These are phyloP conservation scores for Parambassis ranga DNA, from an alignment of 2,797 vertebrate genomes.

Conservation along the genomic window DNA sequence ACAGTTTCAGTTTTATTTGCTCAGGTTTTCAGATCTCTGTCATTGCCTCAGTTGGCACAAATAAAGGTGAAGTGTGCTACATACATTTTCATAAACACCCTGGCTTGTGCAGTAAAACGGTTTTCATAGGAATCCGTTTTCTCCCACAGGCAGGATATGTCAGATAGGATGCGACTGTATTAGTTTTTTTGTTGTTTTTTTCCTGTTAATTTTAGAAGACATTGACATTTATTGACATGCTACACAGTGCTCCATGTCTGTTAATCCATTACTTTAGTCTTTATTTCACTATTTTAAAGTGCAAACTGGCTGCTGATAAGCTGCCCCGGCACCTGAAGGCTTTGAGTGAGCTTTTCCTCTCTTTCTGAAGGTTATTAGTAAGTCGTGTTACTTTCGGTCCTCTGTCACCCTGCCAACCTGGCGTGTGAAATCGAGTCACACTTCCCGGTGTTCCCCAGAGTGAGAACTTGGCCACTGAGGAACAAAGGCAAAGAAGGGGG, in stretches of 20 bases:
- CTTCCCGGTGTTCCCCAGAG: constrained; percentile 76
- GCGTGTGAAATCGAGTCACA: constrained; percentile 81
- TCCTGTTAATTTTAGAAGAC: constrained; percentile 7
- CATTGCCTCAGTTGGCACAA: not conserved
- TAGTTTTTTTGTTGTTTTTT: not conserved
- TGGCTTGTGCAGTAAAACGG: not conserved
- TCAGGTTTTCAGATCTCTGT: not conserved
- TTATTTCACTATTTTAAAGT: constrained; percentile 40
- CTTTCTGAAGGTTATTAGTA: constrained; percentile 77
- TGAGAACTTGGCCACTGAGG: constrained; percentile 80
- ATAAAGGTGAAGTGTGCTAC: not conserved
- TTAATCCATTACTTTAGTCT: not conserved
- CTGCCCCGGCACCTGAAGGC: constrained; percentile 46
- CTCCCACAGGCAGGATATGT: not conserved
- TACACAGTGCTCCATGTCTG: not conserved
- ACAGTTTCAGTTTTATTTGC: constrained; percentile 16
- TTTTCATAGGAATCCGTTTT: not conserved
- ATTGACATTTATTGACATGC: constrained; percentile 1
- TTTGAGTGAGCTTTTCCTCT: constrained; percentile 54
- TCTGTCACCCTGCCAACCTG: constrained; percentile 76
- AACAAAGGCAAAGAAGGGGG: constrained; percentile 84
- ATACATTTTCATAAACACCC: not conserved
- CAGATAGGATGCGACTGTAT: not conserved
- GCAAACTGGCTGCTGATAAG: constrained; percentile 46
- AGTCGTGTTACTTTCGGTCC: constrained; percentile 72